Evolutionary conservation across 2,888 invertebrate species (phyloP).

Genomic region (Thumatha senex): DNA sequence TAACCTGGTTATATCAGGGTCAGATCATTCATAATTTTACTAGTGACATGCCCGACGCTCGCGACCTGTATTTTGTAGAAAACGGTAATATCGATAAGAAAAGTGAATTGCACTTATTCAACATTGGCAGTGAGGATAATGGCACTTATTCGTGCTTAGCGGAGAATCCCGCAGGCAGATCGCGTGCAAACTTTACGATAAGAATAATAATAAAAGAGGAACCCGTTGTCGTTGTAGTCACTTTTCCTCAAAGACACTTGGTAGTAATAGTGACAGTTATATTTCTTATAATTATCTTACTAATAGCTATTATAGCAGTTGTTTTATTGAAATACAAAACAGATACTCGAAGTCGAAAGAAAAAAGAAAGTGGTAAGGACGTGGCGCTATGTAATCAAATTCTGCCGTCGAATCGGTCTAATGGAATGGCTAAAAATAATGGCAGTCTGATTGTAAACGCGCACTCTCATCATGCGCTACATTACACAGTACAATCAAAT

Average conservation of each 20-base stretch:
- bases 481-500: conserved; percentile 75
- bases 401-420: conserved; percentile 65
- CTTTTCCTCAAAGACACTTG: conserved; percentile 88
- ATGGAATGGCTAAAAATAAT: conserved; percentile 83
- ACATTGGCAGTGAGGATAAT: conserved; percentile 90
- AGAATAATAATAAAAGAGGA: conserved; percentile 89
- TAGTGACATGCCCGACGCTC: conserved; percentile 85
- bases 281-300: conserved; percentile 85
- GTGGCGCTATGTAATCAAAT: conserved; percentile 85
- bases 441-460: conserved; percentile 81
- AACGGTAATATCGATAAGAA: conserved; percentile 89
- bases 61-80: conserved; percentile 88
- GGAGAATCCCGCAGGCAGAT: conserved; percentile 92
- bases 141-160: conserved; percentile 94
- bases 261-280: conserved; percentile 87
- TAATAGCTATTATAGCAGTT: conserved; percentile 86
- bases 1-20: conserved; percentile 93
- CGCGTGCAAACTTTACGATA: conserved; percentile 92
- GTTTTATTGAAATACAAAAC: conserved; percentile 83
- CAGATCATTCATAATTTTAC: conserved; percentile 91
- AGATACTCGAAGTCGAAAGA: conserved; percentile 74
- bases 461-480: conserved; percentile 83
- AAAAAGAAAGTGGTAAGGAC: conserved; percentile 85
- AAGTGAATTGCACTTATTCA: conserved; percentile 91
- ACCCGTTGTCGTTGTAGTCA: conserved; percentile 86